Base-by-base conservation (phyloP, 2,888 invertebrate genomes). In the Tinea trinotella region DNA sequence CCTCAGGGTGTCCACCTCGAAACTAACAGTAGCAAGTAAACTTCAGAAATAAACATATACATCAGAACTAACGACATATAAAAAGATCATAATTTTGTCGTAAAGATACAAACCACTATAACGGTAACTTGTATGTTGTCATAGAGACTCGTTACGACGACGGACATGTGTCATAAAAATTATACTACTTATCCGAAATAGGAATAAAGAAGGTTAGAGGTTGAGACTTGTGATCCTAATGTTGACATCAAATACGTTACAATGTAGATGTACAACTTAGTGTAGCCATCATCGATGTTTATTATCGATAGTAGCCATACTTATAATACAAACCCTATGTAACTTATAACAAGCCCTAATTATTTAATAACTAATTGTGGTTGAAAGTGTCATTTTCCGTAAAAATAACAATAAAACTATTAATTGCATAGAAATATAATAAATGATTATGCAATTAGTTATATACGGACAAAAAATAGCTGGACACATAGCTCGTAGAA, bases 141-240 rank as follows among this genome's bases (percentile, higher is more conserved):
- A 35, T 35, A 12, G 35, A 10, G n/a, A 10, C n/a, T 44, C 44
- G 44, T 44, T 44, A 44, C 5, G 15, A 44, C 17, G 44, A 44
- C 15, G 13, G n/a, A 4, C 13, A 17, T 18, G 44, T 44, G 4
- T 44, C 15, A 17, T 44, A 15, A 44, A 44, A 44, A 44, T 44
- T 18, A 13, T 44, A 44, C 44, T 44, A 44, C 44, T 44, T 44
- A 44, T 15, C 44, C 13, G 44, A 44, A 44, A 44, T 44, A 44
- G 15, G 10, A 17, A 44, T 44, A 44, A 44, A 17, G 18, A 44
- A 44, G 44, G 44, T 13, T 13, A 44, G 15, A 44, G 44, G 44
- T 44, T 44, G 3, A 5, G 15, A 4, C 44, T 5, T 18, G 17
- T 17, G 44, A 44, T 17, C 44, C 18, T 15, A 13, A 17, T 15